Evolutionary conservation across 2,888 invertebrate genomes (phyloP), one percentile per base, ranked within the genome.

Genomic region (Ametastegia equiseti): DNA sequence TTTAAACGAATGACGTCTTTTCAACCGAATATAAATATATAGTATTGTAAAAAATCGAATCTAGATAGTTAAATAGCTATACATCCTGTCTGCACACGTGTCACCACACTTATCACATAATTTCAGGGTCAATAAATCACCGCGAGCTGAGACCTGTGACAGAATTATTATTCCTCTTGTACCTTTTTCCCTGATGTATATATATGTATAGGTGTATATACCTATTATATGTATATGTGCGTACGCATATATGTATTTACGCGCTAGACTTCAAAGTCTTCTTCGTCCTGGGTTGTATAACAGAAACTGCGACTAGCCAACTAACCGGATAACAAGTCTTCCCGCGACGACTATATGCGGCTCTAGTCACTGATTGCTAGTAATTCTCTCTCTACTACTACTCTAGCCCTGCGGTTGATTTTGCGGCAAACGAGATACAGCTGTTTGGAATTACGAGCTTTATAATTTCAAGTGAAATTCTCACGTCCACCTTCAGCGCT

Each of bases 281-380:
- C 19, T n/a, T n/a, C n/a, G n/a, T n/a, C n/a, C n/a, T 33, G n/a
- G 15, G 15, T 65, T 36, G n/a, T 65, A 65, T n/a, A 39, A 39
- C 19, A 47, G 27, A 15, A 23, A 73, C 50, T 50, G 33, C 39
- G 50, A 30, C 30, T 47, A 19, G 73, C 30, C 19, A 73, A 73
- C 73, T 47, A 73, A 50, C 73, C 50, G 73, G 27, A 73, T 47
- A 73, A 73, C 73, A 50, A 73, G 73, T 73, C 45, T 45, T n/a
- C 69, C 19, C 42, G n/a, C n/a, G n/a, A n/a, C n/a, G n/a, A n/a
- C n/a, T n/a, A n/a, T n/a, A n/a, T n/a, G n/a, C n/a, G n/a, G n/a
- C n/a, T n/a, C n/a, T n/a, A n/a, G n/a, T 39, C 73, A 50, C 47
- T 30, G 73, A 50, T 73, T 73, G 73, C 47, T 73, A 57, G 47